These are phyloP conservation scores for Plebejus melissa DNA, from an alignment of 2,888 invertebrate species.

Conservation along the genomic window DNA sequence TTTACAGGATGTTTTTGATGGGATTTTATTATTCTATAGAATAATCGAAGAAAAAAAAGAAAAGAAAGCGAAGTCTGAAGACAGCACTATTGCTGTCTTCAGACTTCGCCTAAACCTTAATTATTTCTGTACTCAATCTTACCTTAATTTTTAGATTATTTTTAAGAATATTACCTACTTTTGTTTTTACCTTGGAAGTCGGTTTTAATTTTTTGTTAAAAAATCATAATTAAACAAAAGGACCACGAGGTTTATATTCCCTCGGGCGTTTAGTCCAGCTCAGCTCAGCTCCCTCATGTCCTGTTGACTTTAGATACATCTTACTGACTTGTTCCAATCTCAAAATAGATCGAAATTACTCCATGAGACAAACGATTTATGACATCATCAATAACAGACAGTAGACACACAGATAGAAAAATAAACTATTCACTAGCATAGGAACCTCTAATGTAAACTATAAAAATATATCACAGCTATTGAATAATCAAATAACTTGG, in stretches of 20 bases:
- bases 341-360: not conserved
- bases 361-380: slow-evolving; percentile 1
- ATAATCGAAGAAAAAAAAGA: too few relatives aligned
- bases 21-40: too few relatives aligned
- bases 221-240: too few relatives aligned
- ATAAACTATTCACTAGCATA: not conserved
- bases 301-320: not conserved
- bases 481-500: slow-evolving; percentile 60
- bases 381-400: slow-evolving; percentile 12
- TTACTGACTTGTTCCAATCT: not conserved
- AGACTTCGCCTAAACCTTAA: too few relatives aligned
- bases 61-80: too few relatives aligned
- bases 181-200: too few relatives aligned
- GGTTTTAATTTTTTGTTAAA: too few relatives aligned
- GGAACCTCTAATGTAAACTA: slow-evolving; percentile 22
- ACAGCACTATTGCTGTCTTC: too few relatives aligned
- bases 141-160: too few relatives aligned
- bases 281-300: not conserved
- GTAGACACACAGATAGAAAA: slow-evolving; percentile 1
- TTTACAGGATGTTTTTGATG: too few relatives aligned
- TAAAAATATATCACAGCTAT: slow-evolving; percentile 42
- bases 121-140: too few relatives aligned
- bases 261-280: not conserved
- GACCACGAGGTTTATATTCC: not conserved
- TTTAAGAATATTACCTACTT: too few relatives aligned